Percentiles rank a stretch among this genome's conserved stretches.
Conservation (phyloP, 2,888 invertebrate genomes). For the Aethes cnicana region DNA sequence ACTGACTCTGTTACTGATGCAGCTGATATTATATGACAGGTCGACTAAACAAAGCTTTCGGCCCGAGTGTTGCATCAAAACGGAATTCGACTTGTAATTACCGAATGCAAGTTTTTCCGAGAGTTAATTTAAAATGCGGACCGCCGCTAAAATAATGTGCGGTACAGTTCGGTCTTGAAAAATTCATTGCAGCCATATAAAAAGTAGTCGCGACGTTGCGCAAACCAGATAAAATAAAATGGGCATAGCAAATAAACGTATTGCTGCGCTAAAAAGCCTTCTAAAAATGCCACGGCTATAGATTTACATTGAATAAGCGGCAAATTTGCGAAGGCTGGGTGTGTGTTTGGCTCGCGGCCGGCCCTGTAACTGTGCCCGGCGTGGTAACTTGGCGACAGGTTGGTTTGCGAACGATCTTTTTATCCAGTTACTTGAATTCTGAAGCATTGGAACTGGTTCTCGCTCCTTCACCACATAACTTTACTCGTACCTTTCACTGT, state of each 20-base stretch:
- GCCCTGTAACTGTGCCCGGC: conserved; percentile 40
- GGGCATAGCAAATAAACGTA: conserved; percentile 8
- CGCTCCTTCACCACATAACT: conserved; percentile 64
- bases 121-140: too few species aligned
- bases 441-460: conserved; percentile 77
- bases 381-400: conserved; percentile 62
- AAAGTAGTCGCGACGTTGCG: conserved; percentile 25
- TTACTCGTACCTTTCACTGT: conserved; percentile 74
- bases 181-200: conserved; percentile 14
- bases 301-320: conserved; percentile 11
- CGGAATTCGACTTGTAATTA: too few species aligned
- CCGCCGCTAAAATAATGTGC: too few species aligned
- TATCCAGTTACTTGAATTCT: conserved; percentile 80
- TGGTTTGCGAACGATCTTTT: conserved; percentile 74
- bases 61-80: too few species aligned
- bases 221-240: conserved; percentile 13
- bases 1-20: conserved; percentile 36
- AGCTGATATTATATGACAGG: conserved; percentile 29
- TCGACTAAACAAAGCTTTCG: conserved; percentile 13
- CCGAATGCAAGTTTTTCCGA: too few species aligned
- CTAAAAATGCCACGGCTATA: conserved; percentile 14
- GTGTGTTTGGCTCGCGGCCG: conserved; percentile 46
- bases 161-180: conserved; percentile 1
- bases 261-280: conserved; percentile 14
- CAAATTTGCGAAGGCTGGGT: conserved; percentile 45